A percentile compares a stretch with the other conserved stretches of the same genome.
These are phyloP conservation scores for Serilophus lunatus DNA, from an alignment of 2,113 vertebrate species.

Conservation along the genomic window DNA sequence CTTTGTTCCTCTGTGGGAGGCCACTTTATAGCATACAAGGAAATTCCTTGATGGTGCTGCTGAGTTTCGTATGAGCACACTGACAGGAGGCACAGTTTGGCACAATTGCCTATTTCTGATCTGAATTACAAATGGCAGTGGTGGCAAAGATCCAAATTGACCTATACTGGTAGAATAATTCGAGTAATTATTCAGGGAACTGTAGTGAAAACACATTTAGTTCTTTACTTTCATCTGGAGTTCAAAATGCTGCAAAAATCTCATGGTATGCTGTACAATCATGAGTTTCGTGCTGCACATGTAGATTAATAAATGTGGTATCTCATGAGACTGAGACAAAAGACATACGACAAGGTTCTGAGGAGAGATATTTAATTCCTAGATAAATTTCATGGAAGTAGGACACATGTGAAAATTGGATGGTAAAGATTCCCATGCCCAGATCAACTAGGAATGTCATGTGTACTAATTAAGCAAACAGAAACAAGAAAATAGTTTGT, in stretches of 20 bases:
- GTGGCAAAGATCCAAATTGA: neutral
- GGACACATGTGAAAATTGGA: conserved; percentile 42
- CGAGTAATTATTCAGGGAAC: neutral
- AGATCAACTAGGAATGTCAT: conserved; percentile 27
- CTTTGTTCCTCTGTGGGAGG: neutral
- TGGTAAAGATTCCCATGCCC: conserved; percentile 56
- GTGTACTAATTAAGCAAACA: conserved; percentile 70
- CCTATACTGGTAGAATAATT: neutral
- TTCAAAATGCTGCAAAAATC: neutral
- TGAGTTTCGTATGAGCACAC: neutral
- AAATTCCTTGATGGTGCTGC: neutral
- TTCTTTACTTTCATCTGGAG: neutral
- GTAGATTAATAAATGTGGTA: neutral
- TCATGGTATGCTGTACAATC: neutral
- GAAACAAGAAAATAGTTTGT: conserved; percentile 64
- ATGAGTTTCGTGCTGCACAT: neutral
- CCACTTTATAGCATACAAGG: neutral
- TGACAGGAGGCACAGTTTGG: neutral
- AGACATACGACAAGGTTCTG: neutral
- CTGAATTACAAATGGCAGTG: conserved; percentile 2
- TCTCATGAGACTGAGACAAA: neutral
- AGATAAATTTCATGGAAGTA: conserved; percentile 31
- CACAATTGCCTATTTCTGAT: neutral
- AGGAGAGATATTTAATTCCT: neutral
- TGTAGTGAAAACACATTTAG: neutral